Percentiles rank a stretch among this genome's conserved stretches.
These are phyloP conservation scores for Oligia fasciuncula DNA, from an alignment of 2,888 invertebrate species.

Conservation along the genomic window DNA sequence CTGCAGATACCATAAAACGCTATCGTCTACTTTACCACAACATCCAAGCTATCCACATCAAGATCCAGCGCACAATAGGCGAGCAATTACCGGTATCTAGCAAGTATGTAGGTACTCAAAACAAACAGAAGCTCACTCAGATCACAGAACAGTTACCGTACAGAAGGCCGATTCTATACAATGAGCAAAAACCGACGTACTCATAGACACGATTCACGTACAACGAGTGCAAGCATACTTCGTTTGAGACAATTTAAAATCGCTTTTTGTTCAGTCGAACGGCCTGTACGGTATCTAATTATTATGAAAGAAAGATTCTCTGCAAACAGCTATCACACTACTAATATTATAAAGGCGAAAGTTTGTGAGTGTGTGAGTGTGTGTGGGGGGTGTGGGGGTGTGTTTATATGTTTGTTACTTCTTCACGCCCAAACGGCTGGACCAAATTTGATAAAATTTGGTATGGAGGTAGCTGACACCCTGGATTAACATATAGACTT, in stretches of 20 bases:
- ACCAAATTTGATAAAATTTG: too few species aligned
- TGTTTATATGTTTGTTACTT: too few species aligned
- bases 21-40: not conserved
- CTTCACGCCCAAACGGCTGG: too few species aligned
- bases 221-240: not conserved
- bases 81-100: constrained; percentile 71
- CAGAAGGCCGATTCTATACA: not conserved
- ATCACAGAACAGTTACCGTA: not conserved
- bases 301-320: not conserved
- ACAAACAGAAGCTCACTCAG: constrained; percentile 62
- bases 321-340: too few species aligned
- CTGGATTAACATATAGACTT: too few species aligned
- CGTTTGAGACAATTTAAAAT: not conserved
- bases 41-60: constrained; percentile 38
- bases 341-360: too few species aligned
- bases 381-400: too few species aligned
- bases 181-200: not conserved
- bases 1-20: not conserved
- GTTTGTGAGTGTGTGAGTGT: too few species aligned
- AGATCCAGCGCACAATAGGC: constrained; percentile 60
- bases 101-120: constrained; percentile 57
- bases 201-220: too few species aligned
- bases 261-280: not conserved
- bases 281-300: not conserved
- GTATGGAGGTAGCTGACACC: too few species aligned